phyloP scores from a whole-genome alignment of 2,888 invertebrate genomes.

The Leptinotarsa juncta region DNA sequence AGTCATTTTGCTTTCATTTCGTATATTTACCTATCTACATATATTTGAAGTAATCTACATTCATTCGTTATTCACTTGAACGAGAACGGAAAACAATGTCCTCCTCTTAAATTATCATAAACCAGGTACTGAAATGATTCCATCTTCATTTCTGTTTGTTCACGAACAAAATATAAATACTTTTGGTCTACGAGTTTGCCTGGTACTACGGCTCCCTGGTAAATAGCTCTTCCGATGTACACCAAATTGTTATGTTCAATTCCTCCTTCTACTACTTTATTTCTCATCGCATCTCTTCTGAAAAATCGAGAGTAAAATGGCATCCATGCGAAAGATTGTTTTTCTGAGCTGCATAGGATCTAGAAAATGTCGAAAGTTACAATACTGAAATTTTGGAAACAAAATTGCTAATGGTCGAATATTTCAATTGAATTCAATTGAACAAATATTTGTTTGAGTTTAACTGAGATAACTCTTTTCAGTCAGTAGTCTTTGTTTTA shows the following conservation, averaged over 20 bases:
- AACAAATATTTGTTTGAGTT: too few relatives aligned
- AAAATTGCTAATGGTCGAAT: too few relatives aligned
- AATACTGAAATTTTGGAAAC: too few relatives aligned
- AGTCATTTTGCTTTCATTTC: too few relatives aligned
- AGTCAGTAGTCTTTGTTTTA: too few relatives aligned
- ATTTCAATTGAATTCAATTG: too few relatives aligned
- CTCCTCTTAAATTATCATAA: too few relatives aligned
- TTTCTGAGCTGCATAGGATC: not conserved
- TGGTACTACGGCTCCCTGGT: not conserved
- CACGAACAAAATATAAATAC: not conserved
- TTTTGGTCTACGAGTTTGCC: not conserved
- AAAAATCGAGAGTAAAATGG: not conserved
- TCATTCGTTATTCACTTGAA: too few relatives aligned
- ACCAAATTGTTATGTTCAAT: not conserved
- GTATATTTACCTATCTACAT: too few relatives aligned
- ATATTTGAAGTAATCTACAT: too few relatives aligned
- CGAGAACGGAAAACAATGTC: too few relatives aligned
- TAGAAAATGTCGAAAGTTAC: not conserved
- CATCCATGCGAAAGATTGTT: not conserved
- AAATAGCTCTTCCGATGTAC: not conserved
- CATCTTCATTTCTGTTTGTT: not conserved
- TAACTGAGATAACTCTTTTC: too few relatives aligned
- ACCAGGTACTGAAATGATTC: not conserved
- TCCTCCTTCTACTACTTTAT: not conserved
- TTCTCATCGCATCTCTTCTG: not conserved